These are phyloP conservation scores for Ahaetulla prasina DNA, from an alignment of 2,113 vertebrate genomes.

Conservation along the genomic window DNA sequence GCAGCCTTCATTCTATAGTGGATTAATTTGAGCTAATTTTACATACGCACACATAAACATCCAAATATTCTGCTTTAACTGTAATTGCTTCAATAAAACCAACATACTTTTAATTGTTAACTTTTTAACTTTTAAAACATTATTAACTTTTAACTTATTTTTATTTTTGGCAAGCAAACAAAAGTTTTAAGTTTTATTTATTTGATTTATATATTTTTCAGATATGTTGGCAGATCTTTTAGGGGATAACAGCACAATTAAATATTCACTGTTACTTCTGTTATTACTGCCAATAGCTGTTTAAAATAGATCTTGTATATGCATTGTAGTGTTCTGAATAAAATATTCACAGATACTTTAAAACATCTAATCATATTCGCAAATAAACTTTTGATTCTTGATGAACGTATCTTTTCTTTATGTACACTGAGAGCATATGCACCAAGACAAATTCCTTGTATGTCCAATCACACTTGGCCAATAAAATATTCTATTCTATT, in stretches of 20 bases:
- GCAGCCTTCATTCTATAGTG: not conserved
- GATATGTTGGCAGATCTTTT: not conserved
- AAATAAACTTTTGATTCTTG: conserved; percentile 26
- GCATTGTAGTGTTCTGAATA: conserved; percentile 34
- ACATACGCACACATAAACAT: not conserved
- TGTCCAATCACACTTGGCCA: too few species aligned
- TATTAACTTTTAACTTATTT: not conserved
- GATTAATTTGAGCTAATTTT: not conserved
- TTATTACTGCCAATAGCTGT: conserved; percentile 36
- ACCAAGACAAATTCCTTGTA: too few species aligned
- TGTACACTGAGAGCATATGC: too few species aligned
- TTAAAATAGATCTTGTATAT: conserved; percentile 25
- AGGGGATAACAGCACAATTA: conserved; percentile 38
- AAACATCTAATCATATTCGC: conserved; percentile 29
- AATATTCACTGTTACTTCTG: conserved; percentile 48
- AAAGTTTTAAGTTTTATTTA: conserved; percentile 6
- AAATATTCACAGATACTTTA: conserved; percentile 50
- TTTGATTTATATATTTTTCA: not conserved
- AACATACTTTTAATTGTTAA: not conserved
- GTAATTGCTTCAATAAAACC: not conserved
- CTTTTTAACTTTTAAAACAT: not conserved
- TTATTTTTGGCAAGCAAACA: not conserved
- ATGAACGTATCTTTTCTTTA: too few species aligned
- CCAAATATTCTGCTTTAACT: not conserved
- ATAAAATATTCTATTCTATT: too few species aligned